phyloP scores from a whole-genome alignment of 1,140 invertebrate species.

The Drosophila navojoa region DNA sequence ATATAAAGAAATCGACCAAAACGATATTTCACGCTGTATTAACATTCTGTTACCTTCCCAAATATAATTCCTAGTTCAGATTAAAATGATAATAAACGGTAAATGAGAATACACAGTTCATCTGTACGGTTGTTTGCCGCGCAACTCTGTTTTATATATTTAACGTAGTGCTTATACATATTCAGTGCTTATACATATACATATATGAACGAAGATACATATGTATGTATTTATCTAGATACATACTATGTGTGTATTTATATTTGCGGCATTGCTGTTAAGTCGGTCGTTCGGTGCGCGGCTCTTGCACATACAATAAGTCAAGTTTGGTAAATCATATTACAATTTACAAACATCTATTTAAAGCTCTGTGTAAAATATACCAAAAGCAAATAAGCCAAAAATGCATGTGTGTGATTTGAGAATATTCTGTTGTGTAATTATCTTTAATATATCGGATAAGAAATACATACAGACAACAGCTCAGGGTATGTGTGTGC shows the following conservation, averaged over 20 bases:
- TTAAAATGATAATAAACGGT: conserved; percentile 30
- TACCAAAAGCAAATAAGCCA: too few species aligned
- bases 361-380: too few species aligned
- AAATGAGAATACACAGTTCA: conserved; percentile 35
- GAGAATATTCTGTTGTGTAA: conserved; percentile 42
- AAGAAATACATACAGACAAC: background rate
- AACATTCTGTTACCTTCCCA: conserved; percentile 12
- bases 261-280: conserved; percentile 56
- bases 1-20: background rate
- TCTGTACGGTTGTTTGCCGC: conserved; percentile 29
- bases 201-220: conserved; percentile 13
- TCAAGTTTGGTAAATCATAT: conserved; percentile 37
- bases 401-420: background rate
- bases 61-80: conserved; percentile 6
- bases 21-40: background rate
- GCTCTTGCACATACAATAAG: conserved; percentile 27
- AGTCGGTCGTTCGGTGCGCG: conserved; percentile 24
- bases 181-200: background rate
- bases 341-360: too few species aligned
- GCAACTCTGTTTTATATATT: conserved; percentile 24
- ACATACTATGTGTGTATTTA: conserved; percentile 35
- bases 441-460: conserved; percentile 12
- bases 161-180: conserved; percentile 4
- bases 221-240: conserved; percentile 13
- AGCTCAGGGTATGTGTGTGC: background rate